A percentile compares a stretch with the other conserved stretches of the same genome.
phyloP scores from a whole-genome alignment of 2,113 vertebrate genomes.

The Gracilinanus agilis region DNA sequence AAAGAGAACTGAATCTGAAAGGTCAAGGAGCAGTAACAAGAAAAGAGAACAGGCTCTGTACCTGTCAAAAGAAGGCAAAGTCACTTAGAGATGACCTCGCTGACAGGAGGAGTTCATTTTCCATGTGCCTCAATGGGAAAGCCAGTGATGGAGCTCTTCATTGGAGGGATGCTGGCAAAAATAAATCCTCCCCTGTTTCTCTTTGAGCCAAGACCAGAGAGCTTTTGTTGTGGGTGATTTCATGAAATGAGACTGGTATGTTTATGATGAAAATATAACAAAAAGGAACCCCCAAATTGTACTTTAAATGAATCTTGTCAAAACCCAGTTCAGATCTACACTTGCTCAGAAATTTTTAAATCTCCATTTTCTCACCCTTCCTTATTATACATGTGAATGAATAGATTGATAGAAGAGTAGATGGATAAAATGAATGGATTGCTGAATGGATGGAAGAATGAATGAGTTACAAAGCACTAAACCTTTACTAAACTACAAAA shows the following conservation, averaged over 20 bases:
- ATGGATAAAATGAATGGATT: neutral
- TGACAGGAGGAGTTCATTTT: conserved; percentile 19
- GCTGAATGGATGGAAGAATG: neutral
- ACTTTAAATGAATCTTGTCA: neutral
- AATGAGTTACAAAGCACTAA: neutral
- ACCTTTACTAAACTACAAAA: neutral
- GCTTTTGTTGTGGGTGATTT: neutral
- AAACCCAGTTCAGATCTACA: conserved; percentile 13
- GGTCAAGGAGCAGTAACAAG: conserved; percentile 20
- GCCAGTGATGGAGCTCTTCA: conserved; percentile 19
- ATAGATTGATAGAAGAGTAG: neutral
- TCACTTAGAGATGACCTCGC: neutral
- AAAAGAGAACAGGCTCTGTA: neutral
- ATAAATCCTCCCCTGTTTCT: neutral
- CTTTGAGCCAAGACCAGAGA: conserved; percentile 27
- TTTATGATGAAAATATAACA: neutral
- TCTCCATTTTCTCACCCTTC: conserved; percentile 17
- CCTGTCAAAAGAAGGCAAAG: conserved; percentile 19
- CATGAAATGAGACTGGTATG: neutral
- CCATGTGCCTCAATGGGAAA: neutral
- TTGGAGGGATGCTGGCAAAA: conserved; percentile 18
- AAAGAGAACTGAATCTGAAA: conserved; percentile 44
- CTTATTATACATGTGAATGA: neutral
- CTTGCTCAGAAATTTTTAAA: neutral
- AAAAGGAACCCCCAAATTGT: neutral